Base-by-base conservation (phyloP, 2,888 invertebrate genomes). In the Bibio marci region DNA sequence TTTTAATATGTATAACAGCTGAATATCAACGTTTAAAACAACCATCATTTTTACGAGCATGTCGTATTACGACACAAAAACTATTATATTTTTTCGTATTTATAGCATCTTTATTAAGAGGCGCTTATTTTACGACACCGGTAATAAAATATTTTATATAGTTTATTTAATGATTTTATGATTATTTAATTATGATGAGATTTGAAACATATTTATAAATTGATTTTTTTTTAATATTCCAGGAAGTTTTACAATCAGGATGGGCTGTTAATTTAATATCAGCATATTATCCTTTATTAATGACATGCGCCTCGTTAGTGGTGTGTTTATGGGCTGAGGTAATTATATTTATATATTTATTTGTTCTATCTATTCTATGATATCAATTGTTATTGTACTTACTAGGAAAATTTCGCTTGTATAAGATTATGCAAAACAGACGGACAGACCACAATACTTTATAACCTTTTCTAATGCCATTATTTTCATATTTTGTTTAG, bases 311-410 rank as follows among this genome's bases (percentile, higher is more conserved):
- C 1, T 90, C 90, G 1, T 69, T 90, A 43, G 80, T 91, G 48
- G 88, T 90, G 46, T 91, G 91, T 62, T 85, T 88, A 58, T 90
- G 90, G 90, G 90, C 90, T 30, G 90, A 91, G 76, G 85, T 83
- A 60, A 71, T 74, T 67, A 30, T 36, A 30, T 39, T 33, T 37
- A 39, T 13, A 35, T 2, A 34, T 40, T 38, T 37, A n/a, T n/a
- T n/a, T n/a, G n/a, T n/a, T n/a, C n/a, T n/a, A n/a, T 15, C 12
- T 15, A n/a, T 26, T n/a, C n/a, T n/a, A n/a, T n/a, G n/a, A n/a
- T n/a, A n/a, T n/a, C n/a, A n/a, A n/a, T n/a, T n/a, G n/a, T n/a
- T n/a, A n/a, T n/a, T n/a, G n/a, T n/a, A n/a, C n/a, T n/a, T n/a
- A n/a, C n/a, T n/a, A n/a, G n/a, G n/a, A n/a, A n/a, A n/a, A n/a